These are phyloP conservation scores for Dendrolimus houi DNA, from an alignment of 2,888 invertebrate genomes.

Conservation along the genomic window DNA sequence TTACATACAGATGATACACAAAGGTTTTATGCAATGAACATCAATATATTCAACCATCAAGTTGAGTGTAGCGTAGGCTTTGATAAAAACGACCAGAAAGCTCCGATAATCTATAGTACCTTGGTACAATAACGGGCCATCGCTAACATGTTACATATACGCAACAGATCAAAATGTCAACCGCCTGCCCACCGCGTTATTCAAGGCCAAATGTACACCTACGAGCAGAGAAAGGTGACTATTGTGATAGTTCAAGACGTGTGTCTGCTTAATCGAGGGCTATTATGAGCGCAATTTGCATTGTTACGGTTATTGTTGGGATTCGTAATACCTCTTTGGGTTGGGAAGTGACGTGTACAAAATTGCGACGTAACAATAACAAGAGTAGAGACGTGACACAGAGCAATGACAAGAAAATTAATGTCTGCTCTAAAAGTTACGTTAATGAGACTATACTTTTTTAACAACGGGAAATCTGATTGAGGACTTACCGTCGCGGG, in stretches of 20 bases:
- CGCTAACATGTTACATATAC: neutral
- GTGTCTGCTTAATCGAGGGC: neutral
- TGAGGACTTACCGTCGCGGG: too few relatives aligned
- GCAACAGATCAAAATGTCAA: slow-evolving; percentile 24
- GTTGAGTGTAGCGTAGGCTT: neutral
- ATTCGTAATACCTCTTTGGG: too few relatives aligned
- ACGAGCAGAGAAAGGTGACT: slow-evolving; percentile 62
- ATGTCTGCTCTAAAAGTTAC: too few relatives aligned
- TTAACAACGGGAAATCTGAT: too few relatives aligned
- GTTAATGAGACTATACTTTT: too few relatives aligned
- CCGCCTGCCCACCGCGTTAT: slow-evolving; percentile 24
- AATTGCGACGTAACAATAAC: too few relatives aligned
- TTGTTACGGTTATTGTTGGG: neutral
- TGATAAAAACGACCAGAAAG: neutral
- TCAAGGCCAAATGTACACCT: slow-evolving; percentile 39
- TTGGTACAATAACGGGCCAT: neutral
- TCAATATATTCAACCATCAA: neutral
- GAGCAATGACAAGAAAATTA: too few relatives aligned
- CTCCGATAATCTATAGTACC: neutral
- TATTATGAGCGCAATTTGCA: neutral
- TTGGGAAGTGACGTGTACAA: too few relatives aligned
- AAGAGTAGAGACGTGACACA: too few relatives aligned
- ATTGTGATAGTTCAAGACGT: slow-evolving; percentile 21
- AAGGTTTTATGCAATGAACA: neutral
- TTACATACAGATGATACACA: neutral